These are phyloP conservation scores for Autographa gamma DNA, from an alignment of 2,888 invertebrate species.

Conservation along the genomic window DNA sequence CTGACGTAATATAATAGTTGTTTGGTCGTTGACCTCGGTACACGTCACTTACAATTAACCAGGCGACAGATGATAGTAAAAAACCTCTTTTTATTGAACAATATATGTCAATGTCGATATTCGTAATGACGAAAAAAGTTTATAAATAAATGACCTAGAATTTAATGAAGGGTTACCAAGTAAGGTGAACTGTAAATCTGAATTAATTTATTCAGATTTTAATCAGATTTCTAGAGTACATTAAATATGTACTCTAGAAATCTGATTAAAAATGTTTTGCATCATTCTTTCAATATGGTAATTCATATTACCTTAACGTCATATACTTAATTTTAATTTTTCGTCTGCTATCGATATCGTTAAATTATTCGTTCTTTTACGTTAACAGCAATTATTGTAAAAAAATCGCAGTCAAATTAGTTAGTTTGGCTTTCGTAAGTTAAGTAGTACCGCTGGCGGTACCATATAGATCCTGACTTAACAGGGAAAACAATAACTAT, in stretches of 20 bases:
- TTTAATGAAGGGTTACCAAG: background rate
- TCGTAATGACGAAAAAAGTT: background rate
- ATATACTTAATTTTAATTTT: too few relatives aligned
- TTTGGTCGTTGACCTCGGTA: constrained; percentile 53
- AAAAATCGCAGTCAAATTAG: too few relatives aligned
- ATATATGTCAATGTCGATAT: constrained; percentile 37
- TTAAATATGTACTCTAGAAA: too few relatives aligned
- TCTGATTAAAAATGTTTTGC: too few relatives aligned
- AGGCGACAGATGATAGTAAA: constrained; percentile 15
- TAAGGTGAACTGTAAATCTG: background rate
- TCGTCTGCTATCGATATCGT: too few relatives aligned
- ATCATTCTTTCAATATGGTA: too few relatives aligned
- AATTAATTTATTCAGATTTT: background rate
- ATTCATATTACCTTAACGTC: too few relatives aligned
- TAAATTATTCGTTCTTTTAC: too few relatives aligned
- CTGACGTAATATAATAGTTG: constrained; percentile 39
- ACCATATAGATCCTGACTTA: background rate
- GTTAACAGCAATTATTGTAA: too few relatives aligned
- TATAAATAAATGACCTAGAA: background rate
- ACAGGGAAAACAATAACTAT: background rate
- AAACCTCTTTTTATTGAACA: constrained; percentile 10
- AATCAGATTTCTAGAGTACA: too few relatives aligned
- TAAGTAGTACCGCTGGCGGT: too few relatives aligned
- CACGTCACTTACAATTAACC: constrained; percentile 25
- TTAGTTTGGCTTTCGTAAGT: too few relatives aligned